These are phyloP conservation scores for Myoxocephalus aenaeus DNA, from an alignment of 2,797 vertebrate genomes.

Conservation along the genomic window DNA sequence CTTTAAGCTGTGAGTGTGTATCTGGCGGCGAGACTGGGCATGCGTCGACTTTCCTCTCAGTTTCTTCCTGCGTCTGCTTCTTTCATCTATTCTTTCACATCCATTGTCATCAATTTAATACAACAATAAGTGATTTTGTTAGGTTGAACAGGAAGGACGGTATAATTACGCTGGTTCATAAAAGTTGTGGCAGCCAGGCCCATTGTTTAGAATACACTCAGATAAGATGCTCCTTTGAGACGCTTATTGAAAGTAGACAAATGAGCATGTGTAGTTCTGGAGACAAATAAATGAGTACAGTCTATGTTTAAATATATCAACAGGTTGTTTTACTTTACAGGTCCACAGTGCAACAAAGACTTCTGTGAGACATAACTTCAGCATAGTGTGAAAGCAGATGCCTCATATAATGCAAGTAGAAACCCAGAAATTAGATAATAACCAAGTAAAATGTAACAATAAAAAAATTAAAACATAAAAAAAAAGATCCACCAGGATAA, in stretches of 20 bases:
- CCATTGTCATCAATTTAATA: neutral
- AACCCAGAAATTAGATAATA: too few species aligned
- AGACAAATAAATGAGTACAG: too few species aligned
- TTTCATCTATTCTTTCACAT: neutral
- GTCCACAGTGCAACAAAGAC: neutral
- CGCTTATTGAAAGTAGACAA: neutral
- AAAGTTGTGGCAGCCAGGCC: neutral
- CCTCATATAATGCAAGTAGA: too few species aligned
- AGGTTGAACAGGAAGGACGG: neutral
- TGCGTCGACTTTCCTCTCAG: neutral
- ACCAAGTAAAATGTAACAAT: too few species aligned
- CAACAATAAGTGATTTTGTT: neutral
- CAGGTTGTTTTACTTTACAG: neutral
- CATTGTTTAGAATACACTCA: neutral
- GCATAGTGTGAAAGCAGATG: too few species aligned
- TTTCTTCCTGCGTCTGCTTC: neutral
- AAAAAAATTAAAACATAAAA: too few species aligned
- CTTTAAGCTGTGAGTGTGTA: conserved; percentile 15
- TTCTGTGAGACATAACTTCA: too few species aligned
- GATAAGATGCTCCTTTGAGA: neutral
- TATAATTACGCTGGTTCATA: neutral
- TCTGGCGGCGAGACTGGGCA: neutral
- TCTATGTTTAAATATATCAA: neutral
- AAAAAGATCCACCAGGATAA: too few species aligned
- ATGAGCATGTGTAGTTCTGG: neutral